Percentiles rank a stretch among this genome's conserved stretches.
These are phyloP conservation scores for Heterodera carotae DNA, from an alignment of 1,140 invertebrate species.

Conservation along the genomic window DNA sequence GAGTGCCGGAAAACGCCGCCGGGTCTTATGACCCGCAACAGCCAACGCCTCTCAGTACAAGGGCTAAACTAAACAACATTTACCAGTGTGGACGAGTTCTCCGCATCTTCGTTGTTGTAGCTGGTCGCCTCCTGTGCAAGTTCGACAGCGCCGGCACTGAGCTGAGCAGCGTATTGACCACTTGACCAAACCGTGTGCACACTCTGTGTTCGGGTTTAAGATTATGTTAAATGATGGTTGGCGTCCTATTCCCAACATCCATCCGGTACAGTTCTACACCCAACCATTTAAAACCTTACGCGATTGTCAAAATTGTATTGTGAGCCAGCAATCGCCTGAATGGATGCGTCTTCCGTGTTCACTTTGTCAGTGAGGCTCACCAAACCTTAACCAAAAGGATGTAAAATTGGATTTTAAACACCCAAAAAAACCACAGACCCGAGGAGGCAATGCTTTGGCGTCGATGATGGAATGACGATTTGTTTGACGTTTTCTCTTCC, in stretches of 20 bases:
- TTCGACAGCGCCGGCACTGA: constrained; percentile 14
- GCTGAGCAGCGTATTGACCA: constrained; percentile 27
- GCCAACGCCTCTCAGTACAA: not conserved
- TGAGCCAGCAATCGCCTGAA: constrained; percentile 61
- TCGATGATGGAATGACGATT: constrained; percentile 27
- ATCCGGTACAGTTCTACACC: not conserved
- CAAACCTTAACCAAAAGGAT: constrained; percentile 41
- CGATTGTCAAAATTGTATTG: constrained; percentile 63
- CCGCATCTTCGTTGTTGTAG: constrained; percentile 22
- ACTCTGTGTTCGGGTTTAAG: constrained; percentile 40
- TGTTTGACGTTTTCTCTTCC: constrained; percentile 15
- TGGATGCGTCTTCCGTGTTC: constrained; percentile 63
- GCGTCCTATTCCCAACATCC: not conserved
- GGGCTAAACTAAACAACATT: not conserved
- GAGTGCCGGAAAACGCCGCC: not conserved
- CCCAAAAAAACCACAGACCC: not conserved
- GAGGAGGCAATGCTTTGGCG: constrained; percentile 26
- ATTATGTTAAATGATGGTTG: not conserved
- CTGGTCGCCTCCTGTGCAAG: constrained; percentile 8
- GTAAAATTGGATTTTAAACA: not conserved
- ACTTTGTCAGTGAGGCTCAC: constrained; percentile 55
- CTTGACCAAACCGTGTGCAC: constrained; percentile 59
- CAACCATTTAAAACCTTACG: constrained; percentile 34
- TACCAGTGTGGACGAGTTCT: constrained; percentile 28
- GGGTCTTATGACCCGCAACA: not conserved